Base-by-base conservation (phyloP, 1,140 invertebrate genomes). In the Cardiocondyla obscurior region DNA sequence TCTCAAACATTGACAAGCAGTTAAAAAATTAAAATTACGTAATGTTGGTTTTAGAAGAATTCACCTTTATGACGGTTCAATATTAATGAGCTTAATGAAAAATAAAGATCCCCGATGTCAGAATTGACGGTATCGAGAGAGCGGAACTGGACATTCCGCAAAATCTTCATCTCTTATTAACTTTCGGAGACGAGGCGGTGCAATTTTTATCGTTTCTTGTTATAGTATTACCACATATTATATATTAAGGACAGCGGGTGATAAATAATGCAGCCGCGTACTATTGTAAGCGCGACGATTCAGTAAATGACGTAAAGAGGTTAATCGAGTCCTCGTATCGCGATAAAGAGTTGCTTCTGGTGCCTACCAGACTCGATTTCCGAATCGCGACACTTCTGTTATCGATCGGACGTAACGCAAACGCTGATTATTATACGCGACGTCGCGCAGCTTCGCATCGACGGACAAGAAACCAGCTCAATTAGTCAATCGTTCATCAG, bases 251-350 rank as follows among this genome's bases (percentile, higher is more conserved):
- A 79, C 53, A 62, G 28, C 62, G 53, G 46, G 12, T 49, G 74
- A 79, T 79, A 79, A 79, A 79, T 79, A 79, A 79, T 69, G 25
- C 25, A 53, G 62, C 62, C n/a, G 4, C 25, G 19, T 79, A 39
- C 74, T 79, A 79, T 79, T 79, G 74, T 69, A 53, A 79, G 46
- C 62, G 60, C 74, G 46, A 55, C 60, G 65, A 46, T 79, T 65
- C 62, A 22, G 49, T 51, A 53, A 77, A 77, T 67, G 74, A 79
- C 74, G 62, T 79, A 79, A 79, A 46, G 74, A 79, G 74, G 74
- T 79, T 79, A 79, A 79, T 79, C 74, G 74, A 79, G 46, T 79
- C 74, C 46, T 79, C 46, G 62, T 46, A 79, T 79, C 74, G 74
- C 74, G 74, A 79, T 79, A 79, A 69, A 65, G 49, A 79, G 49